These are phyloP conservation scores for Caerostris darwini DNA, from an alignment of 1,140 invertebrate species.

Conservation along the genomic window DNA sequence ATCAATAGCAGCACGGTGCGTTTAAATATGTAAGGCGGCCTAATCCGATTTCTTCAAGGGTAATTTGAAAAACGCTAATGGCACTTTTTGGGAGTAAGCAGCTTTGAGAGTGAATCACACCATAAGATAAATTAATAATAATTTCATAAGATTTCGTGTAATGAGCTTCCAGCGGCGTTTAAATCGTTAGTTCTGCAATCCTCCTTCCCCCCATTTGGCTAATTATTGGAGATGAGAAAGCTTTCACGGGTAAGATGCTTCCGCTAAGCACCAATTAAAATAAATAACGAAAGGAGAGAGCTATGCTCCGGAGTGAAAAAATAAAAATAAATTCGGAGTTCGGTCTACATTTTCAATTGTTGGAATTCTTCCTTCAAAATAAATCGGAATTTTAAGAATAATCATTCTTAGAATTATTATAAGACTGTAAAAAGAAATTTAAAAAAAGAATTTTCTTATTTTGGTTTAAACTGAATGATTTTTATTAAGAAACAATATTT, in stretches of 20 bases:
- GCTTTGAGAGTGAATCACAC: background rate
- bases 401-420: too few relatives aligned
- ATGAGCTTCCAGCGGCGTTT: background rate
- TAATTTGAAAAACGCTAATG: background rate
- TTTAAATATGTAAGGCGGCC: background rate
- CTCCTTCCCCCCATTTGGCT: background rate
- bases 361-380: too few relatives aligned
- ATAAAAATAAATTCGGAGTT: too few relatives aligned
- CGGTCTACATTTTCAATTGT: too few relatives aligned
- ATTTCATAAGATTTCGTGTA: slow-evolving; percentile 25
- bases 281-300: background rate
- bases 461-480: too few relatives aligned
- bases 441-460: too few relatives aligned
- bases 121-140: background rate
- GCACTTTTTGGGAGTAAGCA: background rate
- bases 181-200: slow-evolving; percentile 20
- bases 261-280: slow-evolving; percentile 49
- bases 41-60: background rate
- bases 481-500: too few relatives aligned
- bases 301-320: too few relatives aligned
- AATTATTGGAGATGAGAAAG: background rate
- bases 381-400: too few relatives aligned
- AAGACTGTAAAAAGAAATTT: too few relatives aligned
- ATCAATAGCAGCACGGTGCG: background rate
- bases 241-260: background rate